Base-by-base conservation (phyloP, 2,113 vertebrate species). In the Donacobius atricapilla region DNA sequence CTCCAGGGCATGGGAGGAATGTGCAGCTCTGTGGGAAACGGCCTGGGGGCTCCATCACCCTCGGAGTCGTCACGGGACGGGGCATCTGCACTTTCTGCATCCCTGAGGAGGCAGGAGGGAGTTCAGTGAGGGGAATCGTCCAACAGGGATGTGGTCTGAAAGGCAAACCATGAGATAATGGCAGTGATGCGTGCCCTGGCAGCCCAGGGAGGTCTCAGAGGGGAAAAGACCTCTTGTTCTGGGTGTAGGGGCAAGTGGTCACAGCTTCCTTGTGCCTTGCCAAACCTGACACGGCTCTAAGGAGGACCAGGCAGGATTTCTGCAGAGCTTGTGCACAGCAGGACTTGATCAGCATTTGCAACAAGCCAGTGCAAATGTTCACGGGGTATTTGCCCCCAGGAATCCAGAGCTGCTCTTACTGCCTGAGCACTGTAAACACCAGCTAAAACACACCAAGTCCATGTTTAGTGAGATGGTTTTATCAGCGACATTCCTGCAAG, bases 401-500 rank as follows among this genome's bases (percentile, higher is more conserved):
- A 95, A 93, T 87, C 66, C 90, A 93, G 88, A 86, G 45, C 68
- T 87, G 5, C 78, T 65, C 57, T 31, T 48, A 1, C 51, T 79
- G 80, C 53, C 89, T 82, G 81, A 87, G 76, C 75, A 17, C 93
- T 90, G 73, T 93, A 96, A 96, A 95, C 93, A 90, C 42, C 66
- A 94, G 66, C 76, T 60, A 44, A 88, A 94, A 90, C 53, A 92
- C 89, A 93, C 25, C 33, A 75, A 92, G 83, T 35, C 93, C 86
- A 37, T 54, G 90, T 76, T 91, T 86, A 92, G 93, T 21, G 83
- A 60, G 71, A 60, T 58, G 71, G 45, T 73, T 96, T 97, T 97
- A 97, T 97, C 96, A 97, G 94, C 81, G 95, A 17, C 94, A 96
- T 94, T 96, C 94, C 91, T 94, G 39, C 50, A 80, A 93, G 86